A percentile compares a stretch with the other conserved stretches of the same genome.
These are phyloP conservation scores for Campopleginae sp. DNA, from an alignment of 2,888 invertebrate species.

Conservation along the genomic window DNA sequence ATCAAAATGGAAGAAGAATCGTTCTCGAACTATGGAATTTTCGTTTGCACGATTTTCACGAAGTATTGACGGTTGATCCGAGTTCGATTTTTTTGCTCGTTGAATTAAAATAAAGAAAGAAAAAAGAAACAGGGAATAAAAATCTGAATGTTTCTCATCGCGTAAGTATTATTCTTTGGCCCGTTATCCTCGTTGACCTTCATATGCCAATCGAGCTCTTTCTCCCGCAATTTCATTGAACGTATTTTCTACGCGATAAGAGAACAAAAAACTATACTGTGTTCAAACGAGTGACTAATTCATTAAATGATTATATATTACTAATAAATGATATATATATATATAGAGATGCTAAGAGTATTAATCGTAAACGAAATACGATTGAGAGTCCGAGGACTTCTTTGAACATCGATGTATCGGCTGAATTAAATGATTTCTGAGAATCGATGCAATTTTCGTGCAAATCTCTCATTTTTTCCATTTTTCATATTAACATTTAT, in stretches of 20 bases:
- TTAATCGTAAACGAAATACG: conserved; percentile 53
- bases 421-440: not conserved
- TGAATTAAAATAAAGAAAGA: conserved; percentile 16
- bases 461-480: not conserved
- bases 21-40: not conserved
- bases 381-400: conserved; percentile 29
- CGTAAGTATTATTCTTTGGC: conserved; percentile 43
- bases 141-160: conserved; percentile 42
- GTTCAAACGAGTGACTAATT: conserved; percentile 73
- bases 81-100: conserved; percentile 61
- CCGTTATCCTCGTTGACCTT: conserved; percentile 15
- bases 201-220: conserved; percentile 41
- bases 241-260: conserved; percentile 72
- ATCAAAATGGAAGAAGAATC: not conserved
- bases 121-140: conserved; percentile 2
- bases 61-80: conserved; percentile 23
- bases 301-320: conserved; percentile 63
- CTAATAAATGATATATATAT: conserved; percentile 57
- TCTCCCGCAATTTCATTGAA: conserved; percentile 58
- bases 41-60: conserved; percentile 15
- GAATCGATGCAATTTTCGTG: not conserved
- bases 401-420: conserved; percentile 47
- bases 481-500: conserved; percentile 11
- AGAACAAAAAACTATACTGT: conserved; percentile 72
- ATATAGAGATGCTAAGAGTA: conserved; percentile 52